Base-by-base conservation (phyloP, 1,140 invertebrate species). In the Camponotus pennsylvanicus region DNA sequence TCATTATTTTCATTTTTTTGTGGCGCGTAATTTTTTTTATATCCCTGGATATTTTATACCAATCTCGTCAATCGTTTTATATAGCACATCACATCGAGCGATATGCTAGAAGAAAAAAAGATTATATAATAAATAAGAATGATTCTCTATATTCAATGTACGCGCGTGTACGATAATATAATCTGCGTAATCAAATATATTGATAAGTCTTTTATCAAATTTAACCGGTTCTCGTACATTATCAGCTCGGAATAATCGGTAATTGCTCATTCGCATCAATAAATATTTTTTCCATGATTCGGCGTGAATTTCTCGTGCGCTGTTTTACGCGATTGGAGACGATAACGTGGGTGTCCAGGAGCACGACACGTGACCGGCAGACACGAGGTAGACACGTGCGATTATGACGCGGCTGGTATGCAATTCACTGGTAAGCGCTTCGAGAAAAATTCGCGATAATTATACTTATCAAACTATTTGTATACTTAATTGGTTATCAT, bases 321-420 rank as follows among this genome's bases (percentile, higher is more conserved):
- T 18, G 27, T 15, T 18, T 27, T 27, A 3, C 8, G 21, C 21
- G 21, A 66, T 37, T 66, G n/a, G 13, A 45, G 49, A 40, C 18
- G 18, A 15, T 9, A 13, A 9, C 40, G 18, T 21, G 32, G 55
- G 11, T 8, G 13, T 64, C 3, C 42, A 34, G 13, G 73, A 84
- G 13, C 7, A 6, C n/a, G 15, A 59, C n/a, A 49, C 49, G 15
- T 5, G 15, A 61, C 18, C 42, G 52, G 34, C 6, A 64, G 71
- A 85, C 71, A 77, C 59, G 82, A 59, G 71, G n/a, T 55, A 85
- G 45, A 52, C 59, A 78, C 82, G 82, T 78, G 73, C 52, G 40
- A 73, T 45, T 55, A 34, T 11, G 37, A 27, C 55, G 27, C 52
- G 32, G 27, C 21, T 45, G 27, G 11, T 80, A 64, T 0, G 42